Percentiles rank a stretch among this genome's conserved stretches.
These are phyloP conservation scores for Eristalis pertinax DNA, from an alignment of 2,888 invertebrate species.

Conservation along the genomic window DNA sequence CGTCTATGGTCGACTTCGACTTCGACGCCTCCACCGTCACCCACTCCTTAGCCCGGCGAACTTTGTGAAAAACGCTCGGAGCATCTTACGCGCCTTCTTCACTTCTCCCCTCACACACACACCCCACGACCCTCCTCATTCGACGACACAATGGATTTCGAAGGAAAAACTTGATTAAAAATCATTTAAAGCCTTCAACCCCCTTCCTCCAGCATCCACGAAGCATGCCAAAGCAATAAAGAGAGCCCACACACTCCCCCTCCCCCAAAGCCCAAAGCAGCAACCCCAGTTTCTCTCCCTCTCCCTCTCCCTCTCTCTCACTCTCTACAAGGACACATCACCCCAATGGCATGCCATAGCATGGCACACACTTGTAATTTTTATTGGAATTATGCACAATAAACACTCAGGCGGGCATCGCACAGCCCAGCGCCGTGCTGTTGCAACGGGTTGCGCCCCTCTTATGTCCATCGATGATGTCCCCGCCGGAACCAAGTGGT, in stretches of 20 bases:
- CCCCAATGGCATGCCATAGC: constrained; percentile 24
- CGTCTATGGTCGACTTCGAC: too few relatives aligned
- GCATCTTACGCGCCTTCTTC: too few relatives aligned
- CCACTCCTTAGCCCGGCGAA: too few relatives aligned
- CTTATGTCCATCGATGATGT: constrained; percentile 22
- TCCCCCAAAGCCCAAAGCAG: too few relatives aligned
- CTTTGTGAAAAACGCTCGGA: too few relatives aligned
- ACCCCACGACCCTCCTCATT: neutral
- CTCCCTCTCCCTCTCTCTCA: too few relatives aligned
- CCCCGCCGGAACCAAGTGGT: constrained; percentile 41
- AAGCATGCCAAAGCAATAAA: neutral
- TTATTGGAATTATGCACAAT: constrained; percentile 58
- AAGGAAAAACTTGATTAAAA: constrained; percentile 15
- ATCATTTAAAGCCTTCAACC: constrained; percentile 8
- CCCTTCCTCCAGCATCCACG: neutral
- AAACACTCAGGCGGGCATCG: constrained; percentile 34
- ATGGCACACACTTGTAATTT: constrained; percentile 43
- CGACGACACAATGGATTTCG: neutral
- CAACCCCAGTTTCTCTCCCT: too few relatives aligned
- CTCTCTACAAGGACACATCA: neutral
- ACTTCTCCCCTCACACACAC: too few relatives aligned
- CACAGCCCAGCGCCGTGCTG: neutral
- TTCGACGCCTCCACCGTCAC: too few relatives aligned
- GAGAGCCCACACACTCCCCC: neutral
- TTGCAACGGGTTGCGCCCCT: neutral